phyloP scores from a whole-genome alignment of 2,888 invertebrate species.

The Sepioteuthis lessoniana region DNA sequence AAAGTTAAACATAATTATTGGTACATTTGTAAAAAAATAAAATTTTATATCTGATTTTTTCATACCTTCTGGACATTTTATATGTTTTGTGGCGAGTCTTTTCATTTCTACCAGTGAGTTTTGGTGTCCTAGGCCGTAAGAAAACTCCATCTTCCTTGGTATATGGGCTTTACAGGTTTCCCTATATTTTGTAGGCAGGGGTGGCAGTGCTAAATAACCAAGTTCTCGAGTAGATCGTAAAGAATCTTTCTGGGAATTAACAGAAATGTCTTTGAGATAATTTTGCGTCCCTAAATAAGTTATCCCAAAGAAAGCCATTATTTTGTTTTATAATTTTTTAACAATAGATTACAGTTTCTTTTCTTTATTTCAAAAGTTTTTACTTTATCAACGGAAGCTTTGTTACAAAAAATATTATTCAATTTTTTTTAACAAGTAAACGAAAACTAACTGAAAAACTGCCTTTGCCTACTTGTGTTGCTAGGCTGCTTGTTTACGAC shows the following conservation, averaged over 20 bases:
- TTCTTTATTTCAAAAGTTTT: background rate
- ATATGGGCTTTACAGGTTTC: constrained; percentile 66
- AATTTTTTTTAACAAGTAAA: background rate
- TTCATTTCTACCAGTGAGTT: constrained; percentile 70
- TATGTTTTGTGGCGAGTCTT: constrained; percentile 70
- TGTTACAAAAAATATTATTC: no score
- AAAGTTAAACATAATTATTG: no score
- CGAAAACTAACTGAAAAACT: background rate
- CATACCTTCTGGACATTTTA: constrained; percentile 67
- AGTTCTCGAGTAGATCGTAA: constrained; percentile 63
- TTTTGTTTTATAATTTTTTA: background rate
- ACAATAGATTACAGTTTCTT: background rate
- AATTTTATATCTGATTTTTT: background rate
- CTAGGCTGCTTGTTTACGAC: background rate
- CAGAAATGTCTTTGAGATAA: constrained; percentile 68
- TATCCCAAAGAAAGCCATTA: constrained; percentile 73
- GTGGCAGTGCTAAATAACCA: constrained; percentile 68
- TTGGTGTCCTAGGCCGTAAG: constrained; percentile 69
- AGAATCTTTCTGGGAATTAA: constrained; percentile 62
- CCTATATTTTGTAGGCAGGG: constrained; percentile 62
- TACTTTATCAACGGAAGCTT: no score
- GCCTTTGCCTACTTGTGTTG: background rate
- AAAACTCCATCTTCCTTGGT: constrained; percentile 67
- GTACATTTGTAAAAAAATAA: background rate
- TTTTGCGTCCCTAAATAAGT: constrained; percentile 74